Evolutionary conservation across 2,113 vertebrate genomes (phyloP), one percentile per base, ranked within the genome.

Genomic region (Prietella phreatophila): DNA sequence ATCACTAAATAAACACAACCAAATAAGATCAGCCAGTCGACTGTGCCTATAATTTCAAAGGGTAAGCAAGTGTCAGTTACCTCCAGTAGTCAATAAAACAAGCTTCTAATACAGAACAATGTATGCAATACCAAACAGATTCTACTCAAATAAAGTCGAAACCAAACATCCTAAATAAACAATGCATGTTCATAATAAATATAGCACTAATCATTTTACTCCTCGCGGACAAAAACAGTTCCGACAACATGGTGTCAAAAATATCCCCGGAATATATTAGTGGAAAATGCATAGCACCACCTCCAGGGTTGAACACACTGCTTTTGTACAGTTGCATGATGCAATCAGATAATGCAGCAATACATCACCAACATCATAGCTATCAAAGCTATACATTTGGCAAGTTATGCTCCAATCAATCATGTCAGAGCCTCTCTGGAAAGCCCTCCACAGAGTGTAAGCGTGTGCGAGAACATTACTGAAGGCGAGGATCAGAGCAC

Each of bases 271-370:
- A 87, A 90, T 80, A 82, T 75, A 67, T 89, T 89, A 76, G 71
- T 84, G 65, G 73, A 58, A 65, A 83, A 76, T 83, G 58, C 83
- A 76, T 61, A 82, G 85, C 88, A 85, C 36, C 83, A 73, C 86
- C 84, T 89, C 42, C 56, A 83, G 69, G 27, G 83, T 60, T 65
- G 27, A 83, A 76, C 58, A 27, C n/a, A 76, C 61, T 75, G 88
- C 82, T 85, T 89, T 82, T 76, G 83, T 89, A 86, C 84, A 50
- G 88, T 56, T 85, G 67, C 83, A 56, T 87, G 86, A 91, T 89
- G 91, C 86, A 89, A 92, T 92, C 86, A 86, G 83, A 90, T 89
- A 90, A 88, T 85, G 82, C 53, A 86, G 88, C 82, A 87, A 90
- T 90, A 86, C 69, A 90, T 89, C 88, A 92, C 80, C 60, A 76